Base-by-base conservation (phyloP, 2,888 invertebrate species). In the Meliscaeva auricollis region DNA sequence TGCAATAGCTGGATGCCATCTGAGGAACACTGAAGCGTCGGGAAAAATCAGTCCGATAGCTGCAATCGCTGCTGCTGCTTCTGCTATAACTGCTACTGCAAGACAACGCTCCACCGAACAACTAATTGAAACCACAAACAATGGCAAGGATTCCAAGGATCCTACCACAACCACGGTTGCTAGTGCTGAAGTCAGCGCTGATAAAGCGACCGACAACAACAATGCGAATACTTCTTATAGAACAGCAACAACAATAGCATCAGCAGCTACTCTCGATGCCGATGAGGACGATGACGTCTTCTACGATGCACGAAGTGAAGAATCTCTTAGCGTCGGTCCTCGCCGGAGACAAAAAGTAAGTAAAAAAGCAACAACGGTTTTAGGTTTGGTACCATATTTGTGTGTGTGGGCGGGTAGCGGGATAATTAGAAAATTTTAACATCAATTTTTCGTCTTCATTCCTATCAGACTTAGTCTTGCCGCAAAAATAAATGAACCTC, bases 211-310 rank as follows among this genome's bases (percentile, higher is more conserved):
- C 58, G 38, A 46, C 54, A 68, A 54, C 32, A 74, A n/a, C n/a
- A n/a, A n/a, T n/a, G n/a, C n/a, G n/a, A n/a, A 69, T 26, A 30
- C 83, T 6, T 50, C 73, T 52, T 2, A 38, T 38, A 78, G 46
- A 58, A 87, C 69, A 30, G 70, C 83, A 58, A 75, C 60, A 30
- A 54, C 77, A 72, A 48, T 78, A 35, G 75, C 87, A 35, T 77
- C 87, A 17, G 60, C 87, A 17, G 58, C 81, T 54, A 85, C 88
- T 52, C 85, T 88, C 60, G 87, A 87, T 56, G 88, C 79, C 38
- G 88, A 88, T 56, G 91, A 91, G 38, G 91, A 91, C 60, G 92
- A 92, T 87, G 90, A 90, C 69, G 92, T 92, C 3, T 91, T 92
- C 84, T 91, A 91, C 78, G 91, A 91, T 89, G 92, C 91, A 68